Evolutionary conservation across 2,113 vertebrate genomes (phyloP).

Genomic region (Macquaria australasica): DNA sequence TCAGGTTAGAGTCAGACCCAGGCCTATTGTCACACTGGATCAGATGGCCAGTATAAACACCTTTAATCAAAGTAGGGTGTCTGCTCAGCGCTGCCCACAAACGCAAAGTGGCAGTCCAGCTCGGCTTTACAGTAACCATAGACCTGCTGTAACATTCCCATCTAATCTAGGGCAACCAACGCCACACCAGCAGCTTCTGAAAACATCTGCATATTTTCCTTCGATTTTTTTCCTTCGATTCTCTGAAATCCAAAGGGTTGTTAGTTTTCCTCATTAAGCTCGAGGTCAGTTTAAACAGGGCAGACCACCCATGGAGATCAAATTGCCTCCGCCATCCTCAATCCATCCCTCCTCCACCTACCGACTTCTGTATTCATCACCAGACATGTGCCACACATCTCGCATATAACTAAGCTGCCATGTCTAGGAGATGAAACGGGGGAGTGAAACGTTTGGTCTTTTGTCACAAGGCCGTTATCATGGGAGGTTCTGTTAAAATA

Average conservation of each 20-base stretch:
- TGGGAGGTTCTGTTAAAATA: constrained; percentile 40
- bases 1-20: constrained; percentile 54
- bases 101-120: constrained; percentile 74
- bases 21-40: constrained; percentile 80
- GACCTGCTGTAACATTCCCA: constrained; percentile 59
- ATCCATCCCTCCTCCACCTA: constrained; percentile 38
- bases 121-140: constrained; percentile 63
- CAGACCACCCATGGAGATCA: constrained; percentile 73
- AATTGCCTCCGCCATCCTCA: constrained; percentile 37
- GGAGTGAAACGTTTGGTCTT: constrained; percentile 23
- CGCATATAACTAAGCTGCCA: constrained; percentile 23
- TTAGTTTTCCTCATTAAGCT: constrained; percentile 71
- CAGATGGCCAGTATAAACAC: constrained; percentile 80
- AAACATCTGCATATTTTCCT: constrained; percentile 41
- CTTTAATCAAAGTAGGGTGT: constrained; percentile 79
- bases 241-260: constrained; percentile 41
- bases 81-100: constrained; percentile 70
- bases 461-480: constrained; percentile 48
- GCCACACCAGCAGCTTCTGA: neutral
- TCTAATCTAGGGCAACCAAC: constrained; percentile 31
- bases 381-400: constrained; percentile 27
- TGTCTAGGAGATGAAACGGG: constrained; percentile 30
- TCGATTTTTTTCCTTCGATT: neutral
- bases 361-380: constrained; percentile 30
- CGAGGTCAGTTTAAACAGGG: constrained; percentile 61